These are phyloP conservation scores for Baccha elongata DNA, from an alignment of 2,888 invertebrate genomes.

Conservation along the genomic window DNA sequence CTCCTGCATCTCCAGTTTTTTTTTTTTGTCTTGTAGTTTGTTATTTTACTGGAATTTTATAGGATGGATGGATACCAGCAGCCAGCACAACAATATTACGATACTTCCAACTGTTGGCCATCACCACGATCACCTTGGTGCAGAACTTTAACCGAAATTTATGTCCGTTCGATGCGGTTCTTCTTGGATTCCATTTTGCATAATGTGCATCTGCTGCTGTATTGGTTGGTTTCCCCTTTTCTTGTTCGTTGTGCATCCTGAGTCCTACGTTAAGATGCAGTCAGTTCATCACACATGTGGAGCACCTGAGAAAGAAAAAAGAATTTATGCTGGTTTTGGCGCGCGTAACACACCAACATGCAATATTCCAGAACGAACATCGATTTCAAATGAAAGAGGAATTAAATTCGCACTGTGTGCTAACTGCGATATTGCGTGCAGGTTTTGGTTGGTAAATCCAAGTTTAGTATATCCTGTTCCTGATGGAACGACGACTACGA, in stretches of 20 bases:
- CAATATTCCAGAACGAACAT: slow-evolving; percentile 30
- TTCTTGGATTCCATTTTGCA: slow-evolving; percentile 76
- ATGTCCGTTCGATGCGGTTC: slow-evolving; percentile 66
- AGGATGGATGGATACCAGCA: slow-evolving; percentile 49
- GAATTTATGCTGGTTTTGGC: slow-evolving; percentile 54
- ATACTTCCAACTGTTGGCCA: slow-evolving; percentile 67
- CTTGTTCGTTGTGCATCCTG: neutral
- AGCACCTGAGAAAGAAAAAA: slow-evolving; percentile 35
- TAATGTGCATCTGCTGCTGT: slow-evolving; percentile 75
- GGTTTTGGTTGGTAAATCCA: slow-evolving; percentile 8
- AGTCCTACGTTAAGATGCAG: slow-evolving; percentile 16
- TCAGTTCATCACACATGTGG: slow-evolving; percentile 62
- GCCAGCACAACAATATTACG: slow-evolving; percentile 26
- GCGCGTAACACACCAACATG: slow-evolving; percentile 63
- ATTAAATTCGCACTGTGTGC: slow-evolving; percentile 41
- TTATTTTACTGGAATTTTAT: slow-evolving; percentile 35
- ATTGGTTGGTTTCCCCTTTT: slow-evolving; percentile 29
- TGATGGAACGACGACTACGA: slow-evolving; percentile 10
- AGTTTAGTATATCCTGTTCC: slow-evolving; percentile 22
- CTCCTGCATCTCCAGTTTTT: slow-evolving; percentile 15
- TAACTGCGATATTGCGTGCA: slow-evolving; percentile 68
- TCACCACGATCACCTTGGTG: slow-evolving; percentile 62
- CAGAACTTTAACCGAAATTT: slow-evolving; percentile 65
- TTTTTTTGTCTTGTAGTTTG: slow-evolving; percentile 9
- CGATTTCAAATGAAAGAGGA: slow-evolving; percentile 42